phyloP scores from a whole-genome alignment of 2,797 vertebrate species.

The Anisognathus igniventris region DNA sequence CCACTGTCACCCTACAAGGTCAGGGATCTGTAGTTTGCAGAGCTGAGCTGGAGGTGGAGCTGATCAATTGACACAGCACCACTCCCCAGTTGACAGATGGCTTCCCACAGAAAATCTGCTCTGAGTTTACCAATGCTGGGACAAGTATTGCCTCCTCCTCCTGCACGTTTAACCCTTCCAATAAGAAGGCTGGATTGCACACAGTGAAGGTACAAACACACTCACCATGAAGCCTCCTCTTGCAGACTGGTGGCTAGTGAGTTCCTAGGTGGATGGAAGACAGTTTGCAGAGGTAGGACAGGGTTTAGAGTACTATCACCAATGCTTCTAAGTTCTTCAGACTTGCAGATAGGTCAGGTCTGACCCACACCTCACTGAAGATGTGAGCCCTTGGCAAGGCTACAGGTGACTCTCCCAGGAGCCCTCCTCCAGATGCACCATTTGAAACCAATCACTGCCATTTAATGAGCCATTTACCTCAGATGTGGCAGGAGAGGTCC shows the following conservation, averaged over 20 bases:
- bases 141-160: constrained; percentile 18
- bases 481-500: background rate
- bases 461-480: constrained; percentile 15
- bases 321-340: background rate
- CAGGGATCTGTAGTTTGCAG: constrained; percentile 8
- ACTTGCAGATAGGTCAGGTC: background rate
- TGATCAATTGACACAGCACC: constrained; percentile 47
- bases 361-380: background rate
- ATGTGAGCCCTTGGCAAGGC: background rate
- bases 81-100: constrained; percentile 50
- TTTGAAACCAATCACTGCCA: background rate
- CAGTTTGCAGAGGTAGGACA: background rate
- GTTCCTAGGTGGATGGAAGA: background rate
- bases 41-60: constrained; percentile 39
- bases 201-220: background rate
- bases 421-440: background rate
- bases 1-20: constrained; percentile 18
- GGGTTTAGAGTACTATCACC: background rate
- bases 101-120: constrained; percentile 66
- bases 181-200: background rate
- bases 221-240: background rate
- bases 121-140: background rate
- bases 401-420: background rate
- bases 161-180: background rate
- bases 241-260: background rate